Base-by-base conservation (phyloP, 2,797 vertebrate genomes). In the Spizella passerina region DNA sequence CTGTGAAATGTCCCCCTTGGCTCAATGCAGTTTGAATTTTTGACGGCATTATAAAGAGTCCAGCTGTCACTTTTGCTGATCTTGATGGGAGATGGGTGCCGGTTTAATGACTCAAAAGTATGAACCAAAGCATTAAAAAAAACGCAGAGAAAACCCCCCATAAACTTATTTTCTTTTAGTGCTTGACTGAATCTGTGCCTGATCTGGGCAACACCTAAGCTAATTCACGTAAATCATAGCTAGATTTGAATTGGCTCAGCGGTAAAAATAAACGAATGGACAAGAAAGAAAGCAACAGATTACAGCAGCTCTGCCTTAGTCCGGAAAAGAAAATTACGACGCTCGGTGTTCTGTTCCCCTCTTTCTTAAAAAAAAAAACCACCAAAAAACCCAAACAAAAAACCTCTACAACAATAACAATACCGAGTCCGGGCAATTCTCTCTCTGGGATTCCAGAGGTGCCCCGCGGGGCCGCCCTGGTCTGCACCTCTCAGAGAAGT, bases 61-160 rank as follows among this genome's bases (percentile, higher is more conserved):
- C 93, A 96, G 96, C 96, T 96, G 96, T 97, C 97, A 97, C 91
- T 88, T 95, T 89, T 71, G 77, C 91, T 87, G 92, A 82, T 94
- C 86, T 85, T 96, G 94, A 89, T 82, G 86, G 88, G 91, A 94
- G 77, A 87, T 90, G 85, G 91, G 94, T 96, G 95, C 92, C 20
- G 49, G 52, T 95, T 96, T 96, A 91, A 94, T 92, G 82, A 91
- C 79, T 90, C 73, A 36, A 82, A 96, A 96, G 90, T 96, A 93
- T 95, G 94, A 96, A 94, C 71, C 71, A 72, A 88, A 92, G 78
- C 90, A 24, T 60, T 19, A 53, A 43, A 44, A 39, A 26, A 20
- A 15, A 7, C 0, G 2, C 18, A 29, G 32, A 29, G 4, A 7
- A 68, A 27, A 4, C 10, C 8, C 26, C 4, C 7, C 3, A 34